Evolutionary conservation across 2,113 vertebrate genomes (phyloP), one percentile per base, ranked within the genome.

Genomic region (Furnarius figulus): DNA sequence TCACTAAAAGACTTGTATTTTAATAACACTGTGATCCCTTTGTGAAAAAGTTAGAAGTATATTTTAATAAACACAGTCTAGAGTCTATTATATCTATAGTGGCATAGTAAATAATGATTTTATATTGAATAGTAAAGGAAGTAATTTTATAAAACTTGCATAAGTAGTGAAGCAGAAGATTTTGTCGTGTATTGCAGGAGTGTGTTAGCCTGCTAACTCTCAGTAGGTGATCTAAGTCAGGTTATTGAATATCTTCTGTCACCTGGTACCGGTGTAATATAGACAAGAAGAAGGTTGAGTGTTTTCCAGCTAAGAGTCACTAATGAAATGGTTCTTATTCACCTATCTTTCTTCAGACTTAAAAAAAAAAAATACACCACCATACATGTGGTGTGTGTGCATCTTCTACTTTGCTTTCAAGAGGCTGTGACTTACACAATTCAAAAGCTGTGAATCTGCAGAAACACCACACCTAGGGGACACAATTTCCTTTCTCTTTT

Each of bases 1-100:
- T 86, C 95, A 94, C 55, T 92, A 83, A 95, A 91, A 68, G 66
- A 21, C 30, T 47, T 35, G 12, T 95, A 44, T 87, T 95, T 94
- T 91, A 85, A 55, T 92, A 85, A 61, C 67, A 85, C 59, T 73
- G n/a, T 83, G 66, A 81, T 63, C 58, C 72, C 70, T 86, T 90
- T 42, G 12, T 96, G 90, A 91, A 95, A 86, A 88, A 47, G 56
- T 89, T 94, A 80, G 72, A 70, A 85, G 44, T 76, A 59, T 16
- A 46, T 78, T 92, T 97, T 68, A 46, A 90, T 93, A 96, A 81
- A 49, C 40, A 58, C 52, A 77, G 44, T 63, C 15, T 56, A 72
- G 39, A 70, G 18, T 37, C 50, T 79, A 15, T 88, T 52, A 33
- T 62, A 65, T 35, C 50, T 85, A 37, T 47, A 42, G 62, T 87